Base-by-base conservation (phyloP, 2,113 vertebrate genomes). In the Prochilodus magdalenae region DNA sequence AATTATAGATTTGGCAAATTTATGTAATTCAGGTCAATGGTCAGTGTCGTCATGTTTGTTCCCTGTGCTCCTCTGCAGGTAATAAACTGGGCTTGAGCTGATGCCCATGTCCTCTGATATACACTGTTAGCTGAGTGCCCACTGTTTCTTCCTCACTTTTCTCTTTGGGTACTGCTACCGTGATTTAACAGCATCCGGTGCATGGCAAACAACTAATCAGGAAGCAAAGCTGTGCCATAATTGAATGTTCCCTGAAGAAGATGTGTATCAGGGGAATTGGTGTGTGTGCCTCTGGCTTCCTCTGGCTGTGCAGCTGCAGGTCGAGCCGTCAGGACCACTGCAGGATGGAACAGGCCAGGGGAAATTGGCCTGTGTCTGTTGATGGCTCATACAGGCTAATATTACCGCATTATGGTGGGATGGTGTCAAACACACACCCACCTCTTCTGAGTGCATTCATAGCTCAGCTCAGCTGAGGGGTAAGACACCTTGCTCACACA, bases 281-380 rank as follows among this genome's bases (percentile, higher is more conserved):
- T 59, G 74, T 75, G 74, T 71, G 67, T n/a, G 47, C 22, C 59
- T 65, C 63, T 73, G 73, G 49, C 77, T 79, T 88, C 73, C 83
- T 91, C 40, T 86, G 86, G 73, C 86, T 62, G 0, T 86, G 89
- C 75, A 93, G 63, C 75, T 88, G 84, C 62, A 91, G 90, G 86
- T 95, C 93, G 86, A 94, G 87, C 78, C 93, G 90, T 81, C 90
- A 60, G 73, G 65, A 63, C 44, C 33, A 18, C 51, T 60, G 47
- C 62, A 65, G 60, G 60, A 81, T 66, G 71, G 73, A 59, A 30
- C 27, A 57, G 93, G 57, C 94, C 93, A 0, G 94, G 94, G 83
- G 92, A 94, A 85, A 94, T 93, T 47, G 93, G 85, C 27, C 94
- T 90, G 76, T 92, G 92, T 79, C 91, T 77, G 11, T 91, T 89